phyloP scores from a whole-genome alignment of 2,888 invertebrate genomes.

The Diachrysia chrysitis region DNA sequence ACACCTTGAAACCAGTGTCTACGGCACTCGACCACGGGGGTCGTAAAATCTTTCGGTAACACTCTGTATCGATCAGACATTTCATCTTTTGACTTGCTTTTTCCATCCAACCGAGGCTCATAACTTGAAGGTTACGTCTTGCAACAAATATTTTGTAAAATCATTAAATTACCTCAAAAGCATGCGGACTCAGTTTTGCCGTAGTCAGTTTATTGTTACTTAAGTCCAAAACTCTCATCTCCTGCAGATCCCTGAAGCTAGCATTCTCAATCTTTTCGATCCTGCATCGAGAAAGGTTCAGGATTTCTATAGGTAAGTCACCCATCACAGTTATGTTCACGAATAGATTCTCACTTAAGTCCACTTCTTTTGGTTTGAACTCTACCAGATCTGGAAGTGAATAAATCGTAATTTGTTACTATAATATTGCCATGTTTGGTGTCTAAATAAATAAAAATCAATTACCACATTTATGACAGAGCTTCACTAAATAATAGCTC shows the following conservation, averaged over 20 bases:
- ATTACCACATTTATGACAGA: too few relatives aligned
- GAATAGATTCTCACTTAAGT: slow-evolving; percentile 84
- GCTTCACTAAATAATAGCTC: too few relatives aligned
- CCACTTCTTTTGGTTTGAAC: slow-evolving; percentile 76
- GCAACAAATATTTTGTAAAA: background rate
- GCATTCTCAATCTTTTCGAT: slow-evolving; percentile 90
- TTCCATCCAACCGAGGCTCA: too few relatives aligned
- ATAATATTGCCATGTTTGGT: too few relatives aligned
- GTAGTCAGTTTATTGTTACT: slow-evolving; percentile 91
- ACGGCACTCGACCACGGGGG: too few relatives aligned
- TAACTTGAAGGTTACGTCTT: too few relatives aligned
- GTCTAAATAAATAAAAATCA: too few relatives aligned
- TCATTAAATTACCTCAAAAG: slow-evolving; percentile 90
- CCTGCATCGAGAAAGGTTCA: slow-evolving; percentile 91
- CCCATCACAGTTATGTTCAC: slow-evolving; percentile 88
- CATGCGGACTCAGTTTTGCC: slow-evolving; percentile 89
- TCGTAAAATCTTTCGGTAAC: too few relatives aligned
- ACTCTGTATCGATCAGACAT: too few relatives aligned
- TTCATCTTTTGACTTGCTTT: too few relatives aligned
- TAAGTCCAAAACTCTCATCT: slow-evolving; percentile 91
- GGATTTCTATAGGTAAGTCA: slow-evolving; percentile 82
- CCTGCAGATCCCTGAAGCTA: slow-evolving; percentile 90
- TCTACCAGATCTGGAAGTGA: slow-evolving; percentile 71
- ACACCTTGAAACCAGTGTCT: too few relatives aligned
- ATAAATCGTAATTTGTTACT: background rate